These are phyloP conservation scores for Condylura cristata DNA, from an alignment of 2,113 vertebrate species.

Conservation along the genomic window DNA sequence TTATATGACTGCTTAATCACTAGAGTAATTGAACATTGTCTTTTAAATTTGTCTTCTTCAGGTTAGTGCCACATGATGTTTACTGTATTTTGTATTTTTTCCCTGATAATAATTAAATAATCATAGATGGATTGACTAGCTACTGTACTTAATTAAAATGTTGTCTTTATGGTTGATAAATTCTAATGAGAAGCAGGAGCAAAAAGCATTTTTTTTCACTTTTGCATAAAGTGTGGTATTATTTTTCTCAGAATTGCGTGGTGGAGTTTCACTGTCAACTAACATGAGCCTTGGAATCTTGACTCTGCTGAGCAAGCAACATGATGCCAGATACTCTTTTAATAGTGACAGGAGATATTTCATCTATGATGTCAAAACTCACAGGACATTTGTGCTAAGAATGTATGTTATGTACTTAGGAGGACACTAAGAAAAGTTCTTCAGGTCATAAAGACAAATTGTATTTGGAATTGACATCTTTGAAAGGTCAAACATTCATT, in stretches of 20 bases:
- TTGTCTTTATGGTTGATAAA: background rate
- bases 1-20: background rate
- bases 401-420: conserved; percentile 31
- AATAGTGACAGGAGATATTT: conserved; percentile 65
- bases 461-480: conserved; percentile 48
- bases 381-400: conserved; percentile 69
- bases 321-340: conserved; percentile 46
- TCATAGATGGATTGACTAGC: background rate
- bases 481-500: conserved; percentile 50
- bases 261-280: conserved; percentile 2
- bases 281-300: conserved; percentile 48
- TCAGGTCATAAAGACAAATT: conserved; percentile 43
- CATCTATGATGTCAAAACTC: conserved; percentile 73
- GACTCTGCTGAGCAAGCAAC: conserved; percentile 27
- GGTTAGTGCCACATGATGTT: background rate
- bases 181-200: background rate
- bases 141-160: conserved; percentile 11
- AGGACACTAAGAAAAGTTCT: conserved; percentile 26
- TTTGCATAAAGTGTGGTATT: background rate
- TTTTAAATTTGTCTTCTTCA: conserved; percentile 37
- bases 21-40: background rate
- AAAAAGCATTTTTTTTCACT: background rate
- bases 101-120: background rate
- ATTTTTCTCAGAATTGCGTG: conserved; percentile 12
- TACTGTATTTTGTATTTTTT: background rate